Conservation (phyloP, 2,797 vertebrate species). For the Smutsia gigantea region DNA sequence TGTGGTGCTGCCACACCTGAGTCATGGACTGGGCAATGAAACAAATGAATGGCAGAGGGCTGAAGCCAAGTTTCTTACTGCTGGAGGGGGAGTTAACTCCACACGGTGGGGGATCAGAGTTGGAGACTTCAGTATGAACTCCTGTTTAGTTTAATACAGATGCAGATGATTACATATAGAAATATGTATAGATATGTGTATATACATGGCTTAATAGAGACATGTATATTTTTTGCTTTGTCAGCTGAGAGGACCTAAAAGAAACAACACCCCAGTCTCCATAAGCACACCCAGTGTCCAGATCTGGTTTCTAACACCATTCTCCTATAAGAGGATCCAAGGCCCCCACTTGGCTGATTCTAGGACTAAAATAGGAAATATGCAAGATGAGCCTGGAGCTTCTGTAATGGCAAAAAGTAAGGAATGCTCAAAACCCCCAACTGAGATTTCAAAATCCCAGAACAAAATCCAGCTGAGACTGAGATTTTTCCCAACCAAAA, state of each 20-base stretch:
- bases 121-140: neutral
- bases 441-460: no score
- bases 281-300: neutral
- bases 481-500: neutral
- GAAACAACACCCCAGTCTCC: neutral
- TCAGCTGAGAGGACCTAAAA: neutral
- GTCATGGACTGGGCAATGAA: neutral
- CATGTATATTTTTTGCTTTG: neutral
- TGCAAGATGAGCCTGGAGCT: neutral
- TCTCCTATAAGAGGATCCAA: neutral
- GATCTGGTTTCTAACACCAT: neutral
- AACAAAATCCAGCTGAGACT: no score
- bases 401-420: neutral
- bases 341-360: neutral
- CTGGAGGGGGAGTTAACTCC: neutral
- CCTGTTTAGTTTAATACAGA: neutral
- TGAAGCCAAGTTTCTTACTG: neutral
- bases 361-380: neutral
- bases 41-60: neutral
- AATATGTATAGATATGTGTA: neutral
- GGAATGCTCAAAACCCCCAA: neutral
- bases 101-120: neutral
- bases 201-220: neutral
- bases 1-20: neutral
- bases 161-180: neutral